Evolutionary conservation across 2,113 vertebrate species (phyloP), one percentile per base, ranked within the genome.

Genomic region (Oxygymnocypris stewartii): DNA sequence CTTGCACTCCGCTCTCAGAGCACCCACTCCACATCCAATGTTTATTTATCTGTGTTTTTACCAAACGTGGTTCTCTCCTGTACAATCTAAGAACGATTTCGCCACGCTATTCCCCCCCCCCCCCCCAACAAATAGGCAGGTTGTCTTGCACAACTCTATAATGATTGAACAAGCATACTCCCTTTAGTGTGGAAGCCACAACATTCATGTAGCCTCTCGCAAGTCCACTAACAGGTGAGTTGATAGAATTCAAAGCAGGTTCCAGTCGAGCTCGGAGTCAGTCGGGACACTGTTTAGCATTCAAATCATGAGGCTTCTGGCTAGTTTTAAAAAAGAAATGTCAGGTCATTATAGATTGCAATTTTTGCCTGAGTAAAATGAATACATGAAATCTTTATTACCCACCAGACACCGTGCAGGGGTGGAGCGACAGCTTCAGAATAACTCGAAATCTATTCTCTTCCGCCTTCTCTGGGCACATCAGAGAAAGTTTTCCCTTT

Each of bases 331-430:
- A 92, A 91, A 93, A 93, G 90, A 94, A 95, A 96, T 93, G 94
- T 94, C 94, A 95, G 93, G 93, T 95, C 94, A 94, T 95, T 95
- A 95, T 95, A 91, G 94, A 95, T 93, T 85, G 91, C 92, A 93
- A 89, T 94, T 94, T 94, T 95, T 93, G 89, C 93, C 82, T 8
- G 90, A 90, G 89, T 92, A 94, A 95, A 95, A 94, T 86, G 94
- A 95, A 96, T 95, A 95, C 93, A 95, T 96, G 93, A 95, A 95
- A 95, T 91, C 93, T 94, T 95, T 94, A 96, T 95, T 95, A 95
- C 94, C 95, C 95, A 93, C 88, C 94, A 94, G 95, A 90, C 94
- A 89, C 83, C 83, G 84, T 28, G 87, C 86, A 89, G 91, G 88
- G 90, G 90, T 91, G 92, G 89, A 93, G 90, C 92, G 92, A 93